phyloP scores from a whole-genome alignment of 2,888 invertebrate species.

The Meteorus colon region DNA sequence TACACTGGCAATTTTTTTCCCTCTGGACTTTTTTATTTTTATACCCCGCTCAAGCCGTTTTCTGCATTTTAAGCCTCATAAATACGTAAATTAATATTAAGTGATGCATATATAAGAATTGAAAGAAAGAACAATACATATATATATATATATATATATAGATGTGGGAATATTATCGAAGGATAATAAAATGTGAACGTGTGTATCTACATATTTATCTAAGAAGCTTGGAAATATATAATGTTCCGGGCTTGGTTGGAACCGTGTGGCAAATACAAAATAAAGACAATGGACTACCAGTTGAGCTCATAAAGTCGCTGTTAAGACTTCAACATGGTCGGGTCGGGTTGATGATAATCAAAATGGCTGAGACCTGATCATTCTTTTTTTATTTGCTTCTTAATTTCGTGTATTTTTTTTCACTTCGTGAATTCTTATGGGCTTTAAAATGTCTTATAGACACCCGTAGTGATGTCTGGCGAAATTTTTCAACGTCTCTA shows the following conservation, averaged over 20 bases:
- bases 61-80: conserved; percentile 53
- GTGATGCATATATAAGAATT: conserved; percentile 1
- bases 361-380: background rate
- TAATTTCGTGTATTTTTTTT: background rate
- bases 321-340: conserved; percentile 48
- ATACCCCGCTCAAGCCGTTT: conserved; percentile 6
- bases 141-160: background rate
- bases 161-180: background rate
- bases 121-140: background rate
- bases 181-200: conserved; percentile 1
- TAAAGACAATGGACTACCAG: conserved; percentile 59
- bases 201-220: conserved; percentile 24
- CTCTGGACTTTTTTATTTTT: conserved; percentile 6
- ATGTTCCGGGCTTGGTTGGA: conserved; percentile 52
- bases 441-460: conserved; percentile 4
- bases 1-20: background rate
- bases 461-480: background rate
- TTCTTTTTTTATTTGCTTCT: background rate
- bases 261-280: conserved; percentile 58
- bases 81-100: conserved; percentile 40
- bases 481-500: conserved; percentile 12
- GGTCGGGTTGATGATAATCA: background rate
- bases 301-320: conserved; percentile 50
- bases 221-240: conserved; percentile 58
- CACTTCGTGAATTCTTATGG: background rate